A percentile compares a stretch with the other conserved stretches of the same genome.
Evolutionary conservation across 2,113 vertebrate species (phyloP).

Genomic region (Aspiorhynchus laticeps): DNA sequence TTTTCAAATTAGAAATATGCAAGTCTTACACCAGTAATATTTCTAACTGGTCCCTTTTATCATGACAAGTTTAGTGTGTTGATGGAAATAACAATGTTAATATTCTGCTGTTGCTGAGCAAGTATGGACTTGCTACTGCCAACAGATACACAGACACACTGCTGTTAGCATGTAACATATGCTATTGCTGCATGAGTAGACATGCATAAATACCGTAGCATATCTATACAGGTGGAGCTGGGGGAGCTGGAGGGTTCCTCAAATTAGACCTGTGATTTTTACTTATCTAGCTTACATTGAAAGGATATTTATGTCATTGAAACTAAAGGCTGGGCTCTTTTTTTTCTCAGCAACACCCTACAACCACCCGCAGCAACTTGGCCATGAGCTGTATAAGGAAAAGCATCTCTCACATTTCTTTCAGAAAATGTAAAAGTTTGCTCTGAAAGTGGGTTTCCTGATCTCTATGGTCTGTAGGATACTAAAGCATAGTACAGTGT

Average conservation of each 20-base stretch:
- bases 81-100: neutral
- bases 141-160: neutral
- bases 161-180: neutral
- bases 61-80: too few species aligned
- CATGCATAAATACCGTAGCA: neutral
- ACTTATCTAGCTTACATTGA: neutral
- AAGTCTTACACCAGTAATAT: too few species aligned
- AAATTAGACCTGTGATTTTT: neutral
- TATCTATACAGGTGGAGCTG: neutral
- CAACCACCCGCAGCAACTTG: neutral
- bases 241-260: neutral
- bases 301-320: neutral
- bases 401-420: neutral
- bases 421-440: neutral
- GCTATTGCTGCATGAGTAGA: neutral
- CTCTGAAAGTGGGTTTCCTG: slow-evolving; percentile 12
- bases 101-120: neutral
- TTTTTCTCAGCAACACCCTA: neutral
- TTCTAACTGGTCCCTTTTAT: too few species aligned
- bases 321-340: neutral
- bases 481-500: slow-evolving; percentile 26
- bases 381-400: neutral
- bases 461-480: slow-evolving; percentile 9
- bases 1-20: too few species aligned
- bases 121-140: neutral